Evolutionary conservation across 2,888 invertebrate species (phyloP), one percentile per base, ranked within the genome.

Genomic region (Brenthis hecate): DNA sequence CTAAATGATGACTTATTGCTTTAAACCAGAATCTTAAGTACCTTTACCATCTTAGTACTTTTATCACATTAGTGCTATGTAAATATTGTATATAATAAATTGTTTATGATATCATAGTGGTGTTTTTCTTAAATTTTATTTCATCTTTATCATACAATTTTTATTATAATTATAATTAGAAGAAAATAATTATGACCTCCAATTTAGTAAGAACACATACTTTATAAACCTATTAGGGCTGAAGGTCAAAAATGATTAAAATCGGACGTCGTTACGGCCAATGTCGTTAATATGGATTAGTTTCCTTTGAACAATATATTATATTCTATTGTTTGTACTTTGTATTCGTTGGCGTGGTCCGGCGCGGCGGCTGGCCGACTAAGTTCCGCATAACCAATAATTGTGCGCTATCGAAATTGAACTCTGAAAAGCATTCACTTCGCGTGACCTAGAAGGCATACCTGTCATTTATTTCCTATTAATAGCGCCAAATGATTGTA

Each of bases 401-500:
- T 74, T 78, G 73, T 76, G 71, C 68, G 68, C 81, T 81, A 78
- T 82, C 87, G 82, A 88, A 89, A 86, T 83, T 85, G 81, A 84
- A 86, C 83, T 86, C 81, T 86, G 80, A 87, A 88, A 87, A 89
- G 85, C 83, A 82, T 81, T 84, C 85, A 74, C 79, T 80, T 74
- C 75, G 73, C 74, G 80, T 88, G 91, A 89, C 91, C 91, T 91
- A 88, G 82, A 85, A 79, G 79, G 73, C 73, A 74, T 79, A 78
- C 83, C 84, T 85, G 81, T 86, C 86, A 85, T 78, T 88, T 86
- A 88, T 88, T 91, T 91, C 91, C 89, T 90, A 88, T 86, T 88
- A 85, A 81, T 83, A 87, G 84, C 81, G 78, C 77, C 77, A 77
- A 86, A 86, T 78, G 81, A 84, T 81, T 85, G 87, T 83, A 76